These are phyloP conservation scores for Halisarca cf. caerulea DNA, from an alignment of 37 sponge, comb jelly and placozoan genomes.

Conservation along the genomic window DNA sequence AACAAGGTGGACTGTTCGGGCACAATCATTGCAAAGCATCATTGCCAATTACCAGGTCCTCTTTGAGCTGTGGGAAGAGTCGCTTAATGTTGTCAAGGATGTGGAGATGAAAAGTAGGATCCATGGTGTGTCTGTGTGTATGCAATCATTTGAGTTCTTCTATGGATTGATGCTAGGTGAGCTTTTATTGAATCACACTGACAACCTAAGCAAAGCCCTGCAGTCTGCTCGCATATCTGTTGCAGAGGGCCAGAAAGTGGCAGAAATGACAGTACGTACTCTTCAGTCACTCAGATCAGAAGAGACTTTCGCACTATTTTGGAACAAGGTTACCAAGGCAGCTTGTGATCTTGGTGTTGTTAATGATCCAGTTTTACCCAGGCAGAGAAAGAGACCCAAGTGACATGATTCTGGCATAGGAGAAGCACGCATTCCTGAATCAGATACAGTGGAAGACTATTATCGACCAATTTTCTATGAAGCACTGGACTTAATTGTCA, in stretches of 20 bases:
- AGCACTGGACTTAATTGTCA: conserved; percentile 54
- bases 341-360: conserved; percentile 29
- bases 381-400: conserved; percentile 31
- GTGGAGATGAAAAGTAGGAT: conserved; percentile 34
- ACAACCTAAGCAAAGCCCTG: too few species aligned
- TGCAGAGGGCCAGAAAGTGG: too few species aligned
- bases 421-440: not conserved
- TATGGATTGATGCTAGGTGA: not conserved
- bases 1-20: conserved; percentile 38
- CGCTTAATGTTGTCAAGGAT: conserved; percentile 33
- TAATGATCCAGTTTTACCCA: conserved; percentile 37
- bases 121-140: not conserved
- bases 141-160: conserved; percentile 32
- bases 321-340: not conserved
- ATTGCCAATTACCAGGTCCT: conserved; percentile 34
- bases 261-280: too few species aligned
- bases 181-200: too few species aligned
- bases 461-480: conserved; percentile 34
- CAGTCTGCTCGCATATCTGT: too few species aligned
- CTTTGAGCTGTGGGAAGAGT: conserved; percentile 26
- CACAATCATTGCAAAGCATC: not conserved
- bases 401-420: not conserved
- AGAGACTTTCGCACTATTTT: too few species aligned
- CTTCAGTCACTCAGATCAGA: too few species aligned
- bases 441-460: not conserved